These are phyloP conservation scores for Vidua chalybeata DNA, from an alignment of 2,113 vertebrate genomes.

Conservation along the genomic window DNA sequence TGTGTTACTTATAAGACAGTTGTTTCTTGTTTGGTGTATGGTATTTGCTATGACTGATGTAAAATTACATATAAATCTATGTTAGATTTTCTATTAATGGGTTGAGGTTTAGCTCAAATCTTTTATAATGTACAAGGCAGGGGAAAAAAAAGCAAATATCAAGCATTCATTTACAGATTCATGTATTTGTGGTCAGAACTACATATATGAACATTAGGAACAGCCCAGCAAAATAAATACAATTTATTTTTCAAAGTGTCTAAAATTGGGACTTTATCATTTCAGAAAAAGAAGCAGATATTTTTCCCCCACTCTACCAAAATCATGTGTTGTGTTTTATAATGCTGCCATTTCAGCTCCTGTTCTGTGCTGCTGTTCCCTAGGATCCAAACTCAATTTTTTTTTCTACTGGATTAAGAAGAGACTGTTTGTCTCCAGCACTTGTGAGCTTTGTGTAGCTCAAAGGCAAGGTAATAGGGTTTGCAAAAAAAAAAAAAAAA, in stretches of 20 bases:
- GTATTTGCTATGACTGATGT: neutral
- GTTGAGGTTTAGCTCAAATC: neutral
- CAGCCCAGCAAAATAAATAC: neutral
- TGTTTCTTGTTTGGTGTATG: neutral
- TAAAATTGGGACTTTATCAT: neutral
- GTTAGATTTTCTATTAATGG: neutral
- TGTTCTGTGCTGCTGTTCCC: neutral
- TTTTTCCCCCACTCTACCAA: neutral
- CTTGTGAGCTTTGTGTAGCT: neutral
- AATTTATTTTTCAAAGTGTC: neutral
- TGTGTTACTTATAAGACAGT: neutral
- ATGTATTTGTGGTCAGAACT: neutral
- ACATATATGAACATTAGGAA: neutral
- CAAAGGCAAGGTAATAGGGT: neutral
- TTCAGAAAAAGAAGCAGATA: neutral
- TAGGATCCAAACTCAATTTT: neutral
- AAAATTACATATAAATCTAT: neutral
- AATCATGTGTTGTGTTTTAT: neutral
- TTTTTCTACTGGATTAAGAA: neutral
- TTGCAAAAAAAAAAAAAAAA: neutral
- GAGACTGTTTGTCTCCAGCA: neutral
- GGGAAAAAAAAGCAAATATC: neutral
- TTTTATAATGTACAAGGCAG: neutral
- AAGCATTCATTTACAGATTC: neutral
- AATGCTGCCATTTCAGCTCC: neutral